Evolutionary conservation across 2,797 vertebrate species (phyloP).

Genomic region (Phalloptychus januarius): DNA sequence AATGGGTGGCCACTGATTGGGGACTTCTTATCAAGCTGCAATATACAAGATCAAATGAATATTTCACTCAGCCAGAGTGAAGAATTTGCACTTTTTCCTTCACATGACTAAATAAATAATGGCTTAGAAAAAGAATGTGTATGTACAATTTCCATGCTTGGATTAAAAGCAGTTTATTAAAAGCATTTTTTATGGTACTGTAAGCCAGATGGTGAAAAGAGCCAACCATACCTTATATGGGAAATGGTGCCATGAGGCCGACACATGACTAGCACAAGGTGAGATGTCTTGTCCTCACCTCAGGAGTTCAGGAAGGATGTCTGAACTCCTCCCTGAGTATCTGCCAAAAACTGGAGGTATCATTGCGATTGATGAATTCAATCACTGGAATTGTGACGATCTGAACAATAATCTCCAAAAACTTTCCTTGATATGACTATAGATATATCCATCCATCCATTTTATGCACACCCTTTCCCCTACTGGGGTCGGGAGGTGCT

Average conservation of each 20-base stretch:
- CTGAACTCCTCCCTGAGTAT: neutral
- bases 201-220: neutral
- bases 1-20: conserved; percentile 22
- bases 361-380: too few species aligned
- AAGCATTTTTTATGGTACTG: neutral
- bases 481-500: too few species aligned
- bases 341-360: neutral
- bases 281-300: neutral
- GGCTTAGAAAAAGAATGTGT: neutral
- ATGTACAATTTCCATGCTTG: neutral
- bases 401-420: neutral
- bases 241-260: neutral
- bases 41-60: conserved; percentile 61
- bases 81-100: neutral
- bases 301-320: neutral
- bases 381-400: too few species aligned
- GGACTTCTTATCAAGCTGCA: conserved; percentile 46
- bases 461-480: too few species aligned
- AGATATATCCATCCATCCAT: too few species aligned
- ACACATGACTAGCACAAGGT: neutral
- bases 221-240: neutral
- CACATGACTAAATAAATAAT: neutral
- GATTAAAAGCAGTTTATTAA: neutral
- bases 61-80: conserved; percentile 16
- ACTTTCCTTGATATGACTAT: neutral